Percentiles rank a stretch among this genome's conserved stretches.
These are phyloP conservation scores for Steinernema carpocapsae DNA, from an alignment of 2,888 invertebrate species.

Conservation along the genomic window DNA sequence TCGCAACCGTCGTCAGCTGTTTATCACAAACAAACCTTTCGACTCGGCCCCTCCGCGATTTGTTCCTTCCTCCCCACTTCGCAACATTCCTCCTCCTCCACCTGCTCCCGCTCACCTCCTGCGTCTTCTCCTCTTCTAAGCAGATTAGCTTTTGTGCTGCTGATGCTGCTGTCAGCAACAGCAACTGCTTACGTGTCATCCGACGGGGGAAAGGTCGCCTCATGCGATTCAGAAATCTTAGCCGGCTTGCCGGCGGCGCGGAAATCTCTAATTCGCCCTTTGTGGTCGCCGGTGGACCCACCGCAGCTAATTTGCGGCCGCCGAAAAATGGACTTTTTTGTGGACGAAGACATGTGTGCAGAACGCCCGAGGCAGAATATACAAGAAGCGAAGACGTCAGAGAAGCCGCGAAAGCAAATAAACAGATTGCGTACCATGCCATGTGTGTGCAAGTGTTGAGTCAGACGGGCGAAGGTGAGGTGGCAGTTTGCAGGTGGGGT, in stretches of 20 bases:
- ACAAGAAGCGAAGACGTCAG: neutral
- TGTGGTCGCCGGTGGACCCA: conserved; percentile 11
- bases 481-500: neutral
- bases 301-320: conserved; percentile 23
- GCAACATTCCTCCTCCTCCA: conserved; percentile 22
- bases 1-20: conserved; percentile 29
- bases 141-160: neutral
- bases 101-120: neutral
- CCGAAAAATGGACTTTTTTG: conserved; percentile 10
- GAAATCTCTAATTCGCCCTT: neutral
- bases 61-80: conserved; percentile 9
- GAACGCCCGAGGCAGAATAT: conserved; percentile 19
- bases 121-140: neutral
- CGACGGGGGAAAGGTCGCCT: neutral
- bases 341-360: conserved; percentile 31
- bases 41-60: conserved; percentile 3
- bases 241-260: neutral
- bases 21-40: conserved; percentile 32
- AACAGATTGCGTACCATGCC: conserved; percentile 30
- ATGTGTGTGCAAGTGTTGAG: conserved; percentile 25
- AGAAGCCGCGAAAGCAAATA: conserved; percentile 7
- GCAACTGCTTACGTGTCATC: neutral
- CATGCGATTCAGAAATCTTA: conserved; percentile 15
- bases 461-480: conserved; percentile 5
- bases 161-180: neutral